Conservation (phyloP, 1,140 invertebrate genomes). For the Trichoplusia ni region DNA sequence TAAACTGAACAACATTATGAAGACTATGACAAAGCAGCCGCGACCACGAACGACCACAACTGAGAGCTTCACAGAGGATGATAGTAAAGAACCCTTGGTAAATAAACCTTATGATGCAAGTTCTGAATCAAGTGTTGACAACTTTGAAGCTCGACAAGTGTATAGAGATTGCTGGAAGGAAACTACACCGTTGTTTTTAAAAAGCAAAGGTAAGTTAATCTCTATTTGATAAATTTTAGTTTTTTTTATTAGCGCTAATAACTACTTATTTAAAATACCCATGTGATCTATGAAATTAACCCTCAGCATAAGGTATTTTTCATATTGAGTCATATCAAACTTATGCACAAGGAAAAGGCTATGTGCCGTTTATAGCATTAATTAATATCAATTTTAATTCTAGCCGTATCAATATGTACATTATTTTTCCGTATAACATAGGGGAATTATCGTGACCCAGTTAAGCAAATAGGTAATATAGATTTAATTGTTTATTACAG, state of each 20-base stretch:
- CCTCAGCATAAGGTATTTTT: too few species aligned
- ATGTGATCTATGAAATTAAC: too few species aligned
- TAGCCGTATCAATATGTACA: too few species aligned
- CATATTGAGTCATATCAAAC: too few species aligned
- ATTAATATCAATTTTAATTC: too few species aligned
- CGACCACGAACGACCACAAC: constrained; percentile 48
- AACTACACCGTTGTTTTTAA: constrained; percentile 8
- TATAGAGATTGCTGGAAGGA: constrained; percentile 56
- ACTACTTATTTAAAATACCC: too few species aligned
- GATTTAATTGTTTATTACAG: constrained; percentile 19
- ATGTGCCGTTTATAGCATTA: too few species aligned
- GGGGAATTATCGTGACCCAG: too few species aligned
- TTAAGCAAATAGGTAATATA: neutral
- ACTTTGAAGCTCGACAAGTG: constrained; percentile 46
- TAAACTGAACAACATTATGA: constrained; percentile 65
- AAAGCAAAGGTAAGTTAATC: constrained; percentile 40
- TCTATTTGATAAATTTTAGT: too few species aligned
- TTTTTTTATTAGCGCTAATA: too few species aligned
- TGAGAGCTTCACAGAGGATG: constrained; percentile 35
- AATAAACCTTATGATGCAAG: constrained; percentile 26
- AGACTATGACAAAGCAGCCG: constrained; percentile 46
- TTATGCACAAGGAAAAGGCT: too few species aligned
- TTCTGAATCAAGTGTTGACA: constrained; percentile 29
- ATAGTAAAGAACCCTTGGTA: constrained; percentile 37
- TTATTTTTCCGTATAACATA: too few species aligned